These are phyloP conservation scores for Notarius lentiginosus DNA, from an alignment of 2,113 vertebrate genomes.

Conservation along the genomic window DNA sequence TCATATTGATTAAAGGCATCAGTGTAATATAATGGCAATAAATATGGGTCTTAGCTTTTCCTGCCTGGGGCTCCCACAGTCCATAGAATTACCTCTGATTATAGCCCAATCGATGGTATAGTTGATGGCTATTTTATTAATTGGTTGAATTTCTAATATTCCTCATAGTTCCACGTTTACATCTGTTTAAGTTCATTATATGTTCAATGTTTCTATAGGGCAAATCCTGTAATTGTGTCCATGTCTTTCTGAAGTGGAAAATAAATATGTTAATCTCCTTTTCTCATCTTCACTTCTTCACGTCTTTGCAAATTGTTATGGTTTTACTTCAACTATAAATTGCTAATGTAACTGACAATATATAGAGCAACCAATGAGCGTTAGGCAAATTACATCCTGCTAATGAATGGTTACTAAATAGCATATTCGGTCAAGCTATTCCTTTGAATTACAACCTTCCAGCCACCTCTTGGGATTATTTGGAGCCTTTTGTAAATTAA, in stretches of 20 bases:
- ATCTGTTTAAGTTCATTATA: background rate
- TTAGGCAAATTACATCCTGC: background rate
- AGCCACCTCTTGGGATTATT: background rate
- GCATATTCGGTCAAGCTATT: background rate
- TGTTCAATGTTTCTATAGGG: background rate
- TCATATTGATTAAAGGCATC: background rate
- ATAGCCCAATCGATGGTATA: too few species aligned
- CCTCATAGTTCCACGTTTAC: too few species aligned
- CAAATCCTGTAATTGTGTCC: background rate
- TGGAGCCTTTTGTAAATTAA: background rate
- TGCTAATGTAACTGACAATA: background rate
- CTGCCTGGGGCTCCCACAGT: too few species aligned
- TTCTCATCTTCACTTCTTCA: background rate
- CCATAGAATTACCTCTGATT: too few species aligned
- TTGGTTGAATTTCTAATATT: too few species aligned
- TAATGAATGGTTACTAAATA: background rate
- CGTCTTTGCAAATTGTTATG: background rate
- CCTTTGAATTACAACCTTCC: background rate
- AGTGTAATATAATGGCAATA: too few species aligned
- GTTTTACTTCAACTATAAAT: background rate
- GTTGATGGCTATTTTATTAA: too few species aligned
- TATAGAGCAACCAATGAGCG: background rate
- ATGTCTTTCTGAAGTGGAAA: background rate
- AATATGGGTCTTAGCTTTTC: too few species aligned
- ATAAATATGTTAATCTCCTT: background rate